These are phyloP conservation scores for Cyanoliseus patagonus DNA, from an alignment of 2,113 vertebrate species.

Conservation along the genomic window DNA sequence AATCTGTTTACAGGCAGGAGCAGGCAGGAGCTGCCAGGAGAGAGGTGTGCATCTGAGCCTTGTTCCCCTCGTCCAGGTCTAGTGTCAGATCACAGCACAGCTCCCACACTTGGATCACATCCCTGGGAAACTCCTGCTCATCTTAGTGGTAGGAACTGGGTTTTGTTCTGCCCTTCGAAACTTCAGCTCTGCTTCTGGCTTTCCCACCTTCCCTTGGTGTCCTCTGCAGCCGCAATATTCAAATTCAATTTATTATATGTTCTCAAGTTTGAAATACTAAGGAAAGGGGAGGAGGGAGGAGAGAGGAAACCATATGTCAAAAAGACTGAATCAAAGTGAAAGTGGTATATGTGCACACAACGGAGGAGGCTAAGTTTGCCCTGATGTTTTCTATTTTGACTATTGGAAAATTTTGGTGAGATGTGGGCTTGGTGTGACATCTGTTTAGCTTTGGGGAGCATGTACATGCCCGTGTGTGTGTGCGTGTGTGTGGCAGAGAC, in stretches of 20 bases:
- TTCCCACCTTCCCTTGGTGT: neutral
- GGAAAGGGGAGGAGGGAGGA: neutral
- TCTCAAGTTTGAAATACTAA: neutral
- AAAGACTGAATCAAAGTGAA: neutral
- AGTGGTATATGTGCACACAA: neutral
- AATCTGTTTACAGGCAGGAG: neutral
- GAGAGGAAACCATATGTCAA: neutral
- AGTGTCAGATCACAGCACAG: neutral
- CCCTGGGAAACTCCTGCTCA: neutral
- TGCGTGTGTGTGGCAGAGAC: neutral
- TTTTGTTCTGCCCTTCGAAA: neutral
- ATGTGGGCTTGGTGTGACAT: neutral
- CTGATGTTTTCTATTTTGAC: neutral
- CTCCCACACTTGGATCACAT: neutral
- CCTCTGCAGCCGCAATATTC: neutral
- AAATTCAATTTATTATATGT: neutral
- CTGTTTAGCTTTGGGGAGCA: neutral
- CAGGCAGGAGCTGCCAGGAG: neutral
- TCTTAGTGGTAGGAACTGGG: neutral
- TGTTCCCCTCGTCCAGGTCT: rapidly evolving
- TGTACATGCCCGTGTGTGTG: neutral
- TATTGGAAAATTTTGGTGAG: neutral
- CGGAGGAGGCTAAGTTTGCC: neutral
- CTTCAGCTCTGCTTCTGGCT: neutral
- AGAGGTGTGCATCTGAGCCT: neutral